A percentile compares a stretch with the other conserved stretches of the same genome.
Conservation (phyloP, 2,797 vertebrate species). For the Zenarchopterus dispar region DNA sequence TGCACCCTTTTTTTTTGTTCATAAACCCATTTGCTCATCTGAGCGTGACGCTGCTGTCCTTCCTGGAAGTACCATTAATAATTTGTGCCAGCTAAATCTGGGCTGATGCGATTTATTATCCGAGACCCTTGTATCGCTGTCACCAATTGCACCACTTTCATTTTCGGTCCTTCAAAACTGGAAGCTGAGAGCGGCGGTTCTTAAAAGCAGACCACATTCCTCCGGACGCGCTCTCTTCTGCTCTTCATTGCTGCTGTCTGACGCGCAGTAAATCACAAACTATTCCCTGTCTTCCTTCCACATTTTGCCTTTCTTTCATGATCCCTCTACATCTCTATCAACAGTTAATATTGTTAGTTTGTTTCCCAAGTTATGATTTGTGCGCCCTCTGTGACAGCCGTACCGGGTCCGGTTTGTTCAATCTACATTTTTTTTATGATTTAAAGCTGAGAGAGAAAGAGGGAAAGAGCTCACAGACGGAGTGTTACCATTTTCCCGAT, state of each 20-base stretch:
- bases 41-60: conserved; percentile 56
- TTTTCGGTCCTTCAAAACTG: conserved; percentile 54
- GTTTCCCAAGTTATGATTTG: conserved; percentile 29
- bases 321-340: conserved; percentile 20
- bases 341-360: conserved; percentile 23
- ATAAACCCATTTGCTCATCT: conserved; percentile 53
- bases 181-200: conserved; percentile 44
- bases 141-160: conserved; percentile 61
- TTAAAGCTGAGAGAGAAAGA: neutral
- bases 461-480: conserved; percentile 4
- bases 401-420: too few species aligned
- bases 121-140: conserved; percentile 58
- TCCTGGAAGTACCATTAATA: conserved; percentile 70
- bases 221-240: conserved; percentile 44
- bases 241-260: conserved; percentile 47
- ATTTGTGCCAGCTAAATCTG: conserved; percentile 63
- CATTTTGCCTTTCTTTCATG: conserved; percentile 18
- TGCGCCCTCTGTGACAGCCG: neutral
- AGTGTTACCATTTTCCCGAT: neutral
- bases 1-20: conserved; percentile 25
- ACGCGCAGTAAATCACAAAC: conserved; percentile 53
- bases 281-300: conserved; percentile 29
- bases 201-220: conserved; percentile 50
- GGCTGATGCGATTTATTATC: conserved; percentile 61
- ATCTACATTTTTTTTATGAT: neutral